phyloP scores from a whole-genome alignment of 2,888 invertebrate genomes.

The Cryptocephalus moraei region DNA sequence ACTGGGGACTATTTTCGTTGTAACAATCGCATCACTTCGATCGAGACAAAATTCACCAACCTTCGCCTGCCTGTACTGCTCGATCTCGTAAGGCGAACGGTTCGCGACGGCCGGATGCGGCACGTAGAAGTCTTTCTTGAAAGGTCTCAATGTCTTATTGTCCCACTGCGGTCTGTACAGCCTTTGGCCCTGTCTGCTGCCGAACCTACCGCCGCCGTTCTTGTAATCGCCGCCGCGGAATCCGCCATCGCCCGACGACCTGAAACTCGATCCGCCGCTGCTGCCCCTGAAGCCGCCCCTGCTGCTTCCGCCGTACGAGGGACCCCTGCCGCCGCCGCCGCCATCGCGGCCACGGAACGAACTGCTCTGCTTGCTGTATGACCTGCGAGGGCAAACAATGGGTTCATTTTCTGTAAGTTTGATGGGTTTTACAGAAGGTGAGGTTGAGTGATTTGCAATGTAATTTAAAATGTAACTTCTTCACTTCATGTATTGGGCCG shows the following conservation, averaged over 20 bases:
- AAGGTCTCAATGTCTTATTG: constrained; percentile 58
- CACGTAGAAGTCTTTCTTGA: constrained; percentile 79
- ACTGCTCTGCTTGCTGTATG: constrained; percentile 11
- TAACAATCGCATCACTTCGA: no score
- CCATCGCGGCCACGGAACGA: constrained; percentile 27
- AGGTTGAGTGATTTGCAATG: no score
- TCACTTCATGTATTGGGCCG: no score
- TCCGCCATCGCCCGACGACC: constrained; percentile 26
- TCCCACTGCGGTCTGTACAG: constrained; percentile 64
- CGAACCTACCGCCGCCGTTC: constrained; percentile 23
- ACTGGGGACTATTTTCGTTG: no score
- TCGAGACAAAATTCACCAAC: no score
- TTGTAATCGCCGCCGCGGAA: constrained; percentile 21
- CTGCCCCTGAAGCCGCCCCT: constrained; percentile 9
- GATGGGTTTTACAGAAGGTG: no score
- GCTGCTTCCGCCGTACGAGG: constrained; percentile 9
- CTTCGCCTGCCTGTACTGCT: constrained; percentile 62
- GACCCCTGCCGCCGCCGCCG: constrained; percentile 31
- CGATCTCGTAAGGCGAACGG: constrained; percentile 55
- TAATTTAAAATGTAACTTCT: no score
- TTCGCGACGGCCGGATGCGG: constrained; percentile 60
- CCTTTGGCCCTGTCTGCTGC: constrained; percentile 39
- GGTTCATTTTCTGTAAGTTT: no score
- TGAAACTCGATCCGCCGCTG: constrained; percentile 24
- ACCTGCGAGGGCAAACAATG: no score